Evolutionary conservation across 2,113 vertebrate genomes (phyloP), one percentile per base, ranked within the genome.

Genomic region (Plecotus auritus): DNA sequence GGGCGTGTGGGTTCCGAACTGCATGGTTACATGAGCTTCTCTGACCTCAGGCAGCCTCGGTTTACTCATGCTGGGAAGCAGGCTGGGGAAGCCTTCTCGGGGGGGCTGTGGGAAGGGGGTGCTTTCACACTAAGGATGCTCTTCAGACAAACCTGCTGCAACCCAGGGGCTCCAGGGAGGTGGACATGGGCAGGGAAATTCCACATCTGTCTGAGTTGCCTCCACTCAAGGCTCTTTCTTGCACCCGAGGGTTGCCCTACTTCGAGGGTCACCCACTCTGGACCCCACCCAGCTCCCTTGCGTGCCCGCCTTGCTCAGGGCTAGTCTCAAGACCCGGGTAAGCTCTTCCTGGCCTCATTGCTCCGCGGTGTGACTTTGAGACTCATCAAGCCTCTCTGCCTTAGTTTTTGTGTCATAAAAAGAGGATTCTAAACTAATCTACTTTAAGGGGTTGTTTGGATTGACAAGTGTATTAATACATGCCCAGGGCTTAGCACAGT

Each of bases 121-220:
- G 17, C 32, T 0, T 7, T 49, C 32, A 1, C 0, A n/a, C 17
- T 9, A 3, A 72, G 35, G 51, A 40, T 7, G 47, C 3, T 30
- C 12, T 47, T 37, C 8, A 35, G 37, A 32, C 40, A 35, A 16
- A 40, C 28, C 66, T 17, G 13, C 23, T 32, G 37, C 6, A 1
- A 13, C 66, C n/a, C 3, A 14, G 16, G 32, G 76, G 64, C 40
- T 35, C 7, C 18, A 2, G 37, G n/a, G 56, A 28, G 22, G 30
- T 32, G 30, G 7, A 2, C 23, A 18, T 17, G 26, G 51, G 1
- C 7, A 0, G 59, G 17, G 26, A 70, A 5, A 2, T 13, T 13
- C 22, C 26, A 0, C 0, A 2, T 32, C 18, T 2, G 17, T 42
- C 81, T 7, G 42, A 45, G 14, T 54, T 1, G 1, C 13, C 49